Conservation (phyloP, 2,113 vertebrate species). For the Callorhinus ursinus region DNA sequence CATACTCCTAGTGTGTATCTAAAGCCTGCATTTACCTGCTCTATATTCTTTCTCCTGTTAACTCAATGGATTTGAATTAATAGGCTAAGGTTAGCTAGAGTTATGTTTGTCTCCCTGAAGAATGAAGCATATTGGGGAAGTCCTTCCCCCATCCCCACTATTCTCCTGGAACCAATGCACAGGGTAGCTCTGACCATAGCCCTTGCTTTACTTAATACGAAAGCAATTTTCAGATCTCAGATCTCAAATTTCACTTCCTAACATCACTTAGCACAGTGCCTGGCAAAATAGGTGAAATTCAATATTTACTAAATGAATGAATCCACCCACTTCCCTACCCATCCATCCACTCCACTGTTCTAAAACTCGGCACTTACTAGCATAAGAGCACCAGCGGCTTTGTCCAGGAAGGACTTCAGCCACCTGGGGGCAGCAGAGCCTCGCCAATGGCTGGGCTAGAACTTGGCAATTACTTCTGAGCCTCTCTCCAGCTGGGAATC, state of each 20-base stretch:
- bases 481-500: background rate
- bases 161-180: no score
- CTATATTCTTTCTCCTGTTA: background rate
- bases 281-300: slow-evolving; percentile 17
- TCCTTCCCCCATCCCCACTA: background rate
- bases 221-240: background rate
- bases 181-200: background rate
- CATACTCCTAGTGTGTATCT: background rate
- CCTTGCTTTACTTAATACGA: background rate
- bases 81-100: background rate
- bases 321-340: background rate
- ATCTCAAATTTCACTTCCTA: background rate
- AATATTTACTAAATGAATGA: background rate
- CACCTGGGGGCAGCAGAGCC: slow-evolving; percentile 66
- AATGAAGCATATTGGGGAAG: background rate
- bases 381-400: background rate
- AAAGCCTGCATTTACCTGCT: background rate
- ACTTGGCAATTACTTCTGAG: no score
- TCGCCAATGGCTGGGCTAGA: background rate
- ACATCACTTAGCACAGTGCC: background rate
- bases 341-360: background rate
- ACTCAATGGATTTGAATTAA: background rate
- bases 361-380: background rate
- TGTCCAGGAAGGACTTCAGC: background rate
- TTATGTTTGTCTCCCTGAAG: background rate